Evolutionary conservation across 1,140 invertebrate genomes (phyloP).

Genomic region (Halictus rubicundus): DNA sequence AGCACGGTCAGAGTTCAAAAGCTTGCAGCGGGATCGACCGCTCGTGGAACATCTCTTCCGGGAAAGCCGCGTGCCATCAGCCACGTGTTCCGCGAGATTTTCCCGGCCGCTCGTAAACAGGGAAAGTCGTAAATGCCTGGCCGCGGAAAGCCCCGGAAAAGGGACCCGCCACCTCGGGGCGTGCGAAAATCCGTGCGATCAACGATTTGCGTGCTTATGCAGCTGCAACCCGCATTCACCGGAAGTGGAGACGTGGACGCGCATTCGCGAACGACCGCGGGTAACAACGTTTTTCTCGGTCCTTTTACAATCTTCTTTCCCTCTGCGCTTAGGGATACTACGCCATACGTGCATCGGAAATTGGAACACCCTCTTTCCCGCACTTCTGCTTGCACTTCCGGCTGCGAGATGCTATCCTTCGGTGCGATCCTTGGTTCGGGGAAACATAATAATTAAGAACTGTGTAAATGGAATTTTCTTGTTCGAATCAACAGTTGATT

Average conservation of each 20-base stretch:
- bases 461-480: too few species aligned
- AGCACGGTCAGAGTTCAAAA: neutral
- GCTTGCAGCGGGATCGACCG: too few species aligned
- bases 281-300: neutral
- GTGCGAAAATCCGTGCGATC: neutral
- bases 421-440: neutral
- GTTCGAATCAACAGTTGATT: too few species aligned
- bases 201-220: neutral
- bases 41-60: neutral
- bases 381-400: neutral
- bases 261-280: neutral
- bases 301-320: neutral
- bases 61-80: neutral
- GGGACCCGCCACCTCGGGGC: too few species aligned
- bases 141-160: neutral
- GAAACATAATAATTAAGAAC: too few species aligned
- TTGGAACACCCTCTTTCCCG: neutral
- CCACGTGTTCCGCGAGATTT: neutral
- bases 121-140: conserved; percentile 8
- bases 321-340: neutral
- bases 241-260: neutral
- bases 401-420: too few species aligned
- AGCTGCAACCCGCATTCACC: neutral
- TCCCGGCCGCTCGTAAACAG: neutral
- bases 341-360: neutral